These are phyloP conservation scores for Spodoptera frugiperda DNA, from an alignment of 1,140 invertebrate species.

Conservation along the genomic window DNA sequence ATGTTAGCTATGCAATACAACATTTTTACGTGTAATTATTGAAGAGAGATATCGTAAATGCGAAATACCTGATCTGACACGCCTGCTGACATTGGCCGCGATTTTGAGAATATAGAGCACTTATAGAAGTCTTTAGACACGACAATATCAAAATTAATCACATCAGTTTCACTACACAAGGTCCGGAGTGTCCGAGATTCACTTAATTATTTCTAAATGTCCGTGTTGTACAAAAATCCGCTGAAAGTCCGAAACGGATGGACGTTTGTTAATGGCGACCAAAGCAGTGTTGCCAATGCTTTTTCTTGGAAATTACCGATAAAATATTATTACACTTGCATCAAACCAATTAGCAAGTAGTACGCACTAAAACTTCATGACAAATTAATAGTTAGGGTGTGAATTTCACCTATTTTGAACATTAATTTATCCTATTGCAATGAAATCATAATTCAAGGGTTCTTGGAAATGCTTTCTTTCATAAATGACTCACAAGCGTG, in stretches of 20 bases:
- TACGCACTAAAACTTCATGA: too few relatives aligned
- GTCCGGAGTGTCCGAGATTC: conserved; percentile 74
- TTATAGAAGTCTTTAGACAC: conserved; percentile 77
- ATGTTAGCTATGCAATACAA: conserved; percentile 57
- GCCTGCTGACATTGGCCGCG: conserved; percentile 90
- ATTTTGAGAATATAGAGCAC: conserved; percentile 79
- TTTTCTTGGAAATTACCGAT: conserved; percentile 44
- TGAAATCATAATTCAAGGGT: too few relatives aligned
- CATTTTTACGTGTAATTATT: conserved; percentile 56
- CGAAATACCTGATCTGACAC: conserved; percentile 89
- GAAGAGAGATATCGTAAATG: conserved; percentile 70
- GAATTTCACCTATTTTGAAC: too few relatives aligned
- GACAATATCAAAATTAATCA: conserved; percentile 75
- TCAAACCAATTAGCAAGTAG: not conserved
- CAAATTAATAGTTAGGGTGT: too few relatives aligned
- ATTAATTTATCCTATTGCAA: too few relatives aligned
- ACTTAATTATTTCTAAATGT: conserved; percentile 78
- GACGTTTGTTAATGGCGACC: conserved; percentile 72
- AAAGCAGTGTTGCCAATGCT: conserved; percentile 57
- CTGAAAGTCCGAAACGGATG: conserved; percentile 78
- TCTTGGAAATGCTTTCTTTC: too few relatives aligned
- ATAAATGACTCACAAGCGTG: not conserved
- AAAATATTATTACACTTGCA: conserved; percentile 15
- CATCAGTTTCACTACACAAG: conserved; percentile 81
- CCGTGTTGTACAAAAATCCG: conserved; percentile 72